Evolutionary conservation across 2,888 invertebrate genomes (phyloP).

Genomic region (Himalopsyche japonica): DNA sequence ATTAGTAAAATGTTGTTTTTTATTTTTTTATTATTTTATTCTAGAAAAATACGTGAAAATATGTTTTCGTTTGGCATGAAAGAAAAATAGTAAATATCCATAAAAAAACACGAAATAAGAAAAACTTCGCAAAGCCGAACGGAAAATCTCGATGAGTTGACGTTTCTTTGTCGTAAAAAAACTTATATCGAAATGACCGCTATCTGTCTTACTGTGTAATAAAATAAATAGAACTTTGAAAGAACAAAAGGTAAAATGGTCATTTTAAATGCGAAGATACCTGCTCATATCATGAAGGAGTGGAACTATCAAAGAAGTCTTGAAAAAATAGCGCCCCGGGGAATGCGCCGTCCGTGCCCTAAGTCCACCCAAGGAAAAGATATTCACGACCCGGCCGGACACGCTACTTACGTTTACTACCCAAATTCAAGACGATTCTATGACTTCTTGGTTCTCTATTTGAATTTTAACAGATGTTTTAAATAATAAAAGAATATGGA

Average conservation of each 20-base stretch:
- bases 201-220: neutral
- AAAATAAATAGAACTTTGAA: neutral
- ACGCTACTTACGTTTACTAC: neutral
- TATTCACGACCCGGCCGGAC: neutral
- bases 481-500: neutral
- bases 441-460: neutral
- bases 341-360: too few relatives aligned
- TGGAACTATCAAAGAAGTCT: conserved; percentile 10
- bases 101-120: neutral
- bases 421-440: neutral
- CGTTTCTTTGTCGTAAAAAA: neutral
- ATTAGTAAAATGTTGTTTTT: too few relatives aligned
- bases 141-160: neutral
- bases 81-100: neutral
- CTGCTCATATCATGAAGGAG: neutral
- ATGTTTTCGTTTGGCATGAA: neutral
- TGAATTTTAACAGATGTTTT: neutral
- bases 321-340: conserved; percentile 5
- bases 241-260: neutral
- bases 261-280: neutral
- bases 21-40: too few relatives aligned
- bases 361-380: conserved; percentile 3
- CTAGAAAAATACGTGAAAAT: neutral
- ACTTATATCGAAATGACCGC: neutral
- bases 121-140: neutral